phyloP scores from a whole-genome alignment of 2,113 vertebrate species.

The Datnioides undecimradiatus region DNA sequence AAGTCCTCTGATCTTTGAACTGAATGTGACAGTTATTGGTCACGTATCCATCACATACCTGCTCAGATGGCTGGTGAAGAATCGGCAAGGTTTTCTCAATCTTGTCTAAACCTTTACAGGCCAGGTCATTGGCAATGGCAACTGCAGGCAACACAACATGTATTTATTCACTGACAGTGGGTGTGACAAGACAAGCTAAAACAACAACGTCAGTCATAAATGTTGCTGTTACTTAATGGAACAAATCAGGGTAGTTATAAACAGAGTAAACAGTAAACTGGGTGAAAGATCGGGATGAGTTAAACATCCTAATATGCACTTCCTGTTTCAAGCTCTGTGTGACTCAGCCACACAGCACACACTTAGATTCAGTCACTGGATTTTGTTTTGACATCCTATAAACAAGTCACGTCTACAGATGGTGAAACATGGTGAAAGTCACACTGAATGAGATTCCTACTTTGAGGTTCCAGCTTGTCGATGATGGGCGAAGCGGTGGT shows the following conservation, averaged over 20 bases:
- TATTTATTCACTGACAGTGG: not conserved
- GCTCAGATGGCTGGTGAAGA: slow-evolving; percentile 89
- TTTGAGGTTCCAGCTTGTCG: slow-evolving; percentile 91
- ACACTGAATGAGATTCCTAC: slow-evolving; percentile 81
- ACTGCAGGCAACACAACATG: slow-evolving; percentile 76
- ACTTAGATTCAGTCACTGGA: not conserved
- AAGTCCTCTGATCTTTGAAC: not conserved
- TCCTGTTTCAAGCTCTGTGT: slow-evolving; percentile 35
- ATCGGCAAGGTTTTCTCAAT: slow-evolving; percentile 93
- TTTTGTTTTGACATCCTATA: not conserved
- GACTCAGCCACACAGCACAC: slow-evolving; percentile 23
- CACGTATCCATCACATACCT: slow-evolving; percentile 78
- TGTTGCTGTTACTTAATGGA: not conserved
- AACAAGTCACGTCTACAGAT: accelerated
- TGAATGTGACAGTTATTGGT: not conserved
- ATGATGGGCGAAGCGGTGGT: slow-evolving; percentile 90
- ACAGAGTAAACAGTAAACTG: slow-evolving; percentile 21
- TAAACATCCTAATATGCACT: not conserved
- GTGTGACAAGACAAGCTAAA: not conserved
- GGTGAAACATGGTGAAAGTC: too few species aligned
- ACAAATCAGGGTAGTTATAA: not conserved
- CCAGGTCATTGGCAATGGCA: slow-evolving; percentile 90
- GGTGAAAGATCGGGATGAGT: slow-evolving; percentile 58
- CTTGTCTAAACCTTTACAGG: slow-evolving; percentile 92
- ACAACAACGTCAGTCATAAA: not conserved